Conservation (phyloP, 2,113 vertebrate species). For the Porphyrio hochstetteri region DNA sequence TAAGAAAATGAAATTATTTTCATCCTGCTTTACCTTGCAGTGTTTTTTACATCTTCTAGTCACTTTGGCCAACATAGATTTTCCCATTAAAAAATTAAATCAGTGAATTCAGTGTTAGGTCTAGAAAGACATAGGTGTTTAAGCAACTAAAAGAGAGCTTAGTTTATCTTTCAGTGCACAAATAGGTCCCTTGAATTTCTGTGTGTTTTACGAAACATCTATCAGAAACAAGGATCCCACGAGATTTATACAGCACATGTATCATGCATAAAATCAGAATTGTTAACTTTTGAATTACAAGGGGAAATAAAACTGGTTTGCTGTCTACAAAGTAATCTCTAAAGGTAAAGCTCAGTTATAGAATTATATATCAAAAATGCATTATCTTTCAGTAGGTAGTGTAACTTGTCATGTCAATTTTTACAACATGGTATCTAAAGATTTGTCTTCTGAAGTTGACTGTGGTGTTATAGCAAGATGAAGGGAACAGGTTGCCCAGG, state of each 20-base stretch:
- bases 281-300: not conserved
- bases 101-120: not conserved
- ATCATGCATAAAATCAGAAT: not conserved
- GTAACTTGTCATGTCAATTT: not conserved
- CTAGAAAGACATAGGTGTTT: not conserved
- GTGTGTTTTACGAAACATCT: not conserved
- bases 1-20: not conserved
- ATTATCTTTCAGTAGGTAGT: not conserved
- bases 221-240: not conserved
- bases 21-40: not conserved
- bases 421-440: not conserved
- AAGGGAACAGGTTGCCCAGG: too few relatives aligned
- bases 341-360: not conserved
- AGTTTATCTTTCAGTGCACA: not conserved
- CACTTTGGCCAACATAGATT: not conserved
- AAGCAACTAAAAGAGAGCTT: not conserved
- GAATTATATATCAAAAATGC: not conserved
- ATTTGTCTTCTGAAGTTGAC: not conserved
- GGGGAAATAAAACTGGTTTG: not conserved
- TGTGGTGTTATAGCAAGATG: not conserved
- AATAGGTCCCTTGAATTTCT: not conserved
- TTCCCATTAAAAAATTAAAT: not conserved
- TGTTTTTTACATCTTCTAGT: not conserved
- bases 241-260: not conserved
- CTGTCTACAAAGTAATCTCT: not conserved